Evolutionary conservation across 1,140 invertebrate species (phyloP), one percentile per base, ranked within the genome.

Genomic region (Nylanderia fulva): DNA sequence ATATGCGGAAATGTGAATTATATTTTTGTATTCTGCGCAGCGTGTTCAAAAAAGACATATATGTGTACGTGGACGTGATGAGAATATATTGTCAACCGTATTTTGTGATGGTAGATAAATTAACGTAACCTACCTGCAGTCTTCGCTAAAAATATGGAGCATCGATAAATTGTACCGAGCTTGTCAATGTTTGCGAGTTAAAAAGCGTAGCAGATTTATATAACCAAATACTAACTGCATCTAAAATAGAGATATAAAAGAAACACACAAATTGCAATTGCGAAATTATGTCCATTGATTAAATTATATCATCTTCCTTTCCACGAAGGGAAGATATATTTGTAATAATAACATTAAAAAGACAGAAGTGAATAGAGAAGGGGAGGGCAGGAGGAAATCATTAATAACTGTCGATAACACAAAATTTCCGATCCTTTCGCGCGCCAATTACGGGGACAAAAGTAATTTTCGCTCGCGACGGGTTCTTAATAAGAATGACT

Each of bases 371-470:
- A 33, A 58, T 18, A 58, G 7, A 1, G 15, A 48, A 48, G 15
- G 45, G 13, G 11, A 18, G 13, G 15, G 4, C 21, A 24, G 63
- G 15, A 54, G 66, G 6, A 21, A n/a, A 45, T 69, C 64, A 71
- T 82, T 82, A 82, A 52, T 82, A 82, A 82, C 77, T 82, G 77
- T 82, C 77, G 77, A 82, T 82, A 82, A 82, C 77, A 82, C 13
- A 58, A 82, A 72, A 72, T 54, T 82, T 72, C 39, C 66, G 66
- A 24, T 58, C 13, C 66, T 36, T 6, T 60, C 66, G 52, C 52
- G 77, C 77, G 15, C 66, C 77, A 72, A 72, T 82, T 82, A 82
- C 66, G 27, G 13, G 24, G 66, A 82, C 77, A 82, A 82, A 82
- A 72, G 77, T 82, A 82, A 82, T 82, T 72, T 64, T 52, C 52